phyloP scores from a whole-genome alignment of 2,888 invertebrate genomes.

The Archips xylosteana region DNA sequence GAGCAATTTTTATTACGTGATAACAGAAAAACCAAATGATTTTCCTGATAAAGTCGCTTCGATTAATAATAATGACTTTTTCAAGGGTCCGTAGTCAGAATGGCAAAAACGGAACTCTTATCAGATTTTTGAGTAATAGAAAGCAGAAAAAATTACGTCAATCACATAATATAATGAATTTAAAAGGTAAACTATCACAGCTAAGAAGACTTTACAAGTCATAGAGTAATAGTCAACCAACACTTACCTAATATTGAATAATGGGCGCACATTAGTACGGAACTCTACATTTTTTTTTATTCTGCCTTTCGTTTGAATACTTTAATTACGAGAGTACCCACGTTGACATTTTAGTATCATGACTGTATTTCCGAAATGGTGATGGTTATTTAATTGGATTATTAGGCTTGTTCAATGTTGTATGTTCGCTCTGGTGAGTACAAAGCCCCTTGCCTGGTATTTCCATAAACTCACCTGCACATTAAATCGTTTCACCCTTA shows the following conservation, averaged over 20 bases:
- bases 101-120: too few relatives aligned
- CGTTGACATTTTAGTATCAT: not conserved
- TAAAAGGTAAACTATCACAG: too few relatives aligned
- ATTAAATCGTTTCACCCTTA: not conserved
- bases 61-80: not conserved
- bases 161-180: too few relatives aligned
- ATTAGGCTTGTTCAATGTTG: not conserved
- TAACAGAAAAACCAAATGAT: not conserved
- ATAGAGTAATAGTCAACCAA: too few relatives aligned
- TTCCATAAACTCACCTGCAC: not conserved
- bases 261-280: too few relatives aligned
- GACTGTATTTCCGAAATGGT: not conserved
- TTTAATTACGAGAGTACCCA: not conserved
- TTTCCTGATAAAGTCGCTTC: not conserved
- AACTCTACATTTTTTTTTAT: not conserved
- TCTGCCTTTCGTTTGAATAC: not conserved
- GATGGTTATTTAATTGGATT: conserved; percentile 1
- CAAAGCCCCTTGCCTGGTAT: not conserved
- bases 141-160: too few relatives aligned
- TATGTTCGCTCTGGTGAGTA: not conserved
- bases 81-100: too few relatives aligned
- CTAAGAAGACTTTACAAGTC: too few relatives aligned
- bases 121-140: too few relatives aligned
- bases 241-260: too few relatives aligned
- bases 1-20: not conserved